A percentile compares a stretch with the other conserved stretches of the same genome.
Conservation (phyloP, 2,113 vertebrate species). For the Malurus cyaneus region DNA sequence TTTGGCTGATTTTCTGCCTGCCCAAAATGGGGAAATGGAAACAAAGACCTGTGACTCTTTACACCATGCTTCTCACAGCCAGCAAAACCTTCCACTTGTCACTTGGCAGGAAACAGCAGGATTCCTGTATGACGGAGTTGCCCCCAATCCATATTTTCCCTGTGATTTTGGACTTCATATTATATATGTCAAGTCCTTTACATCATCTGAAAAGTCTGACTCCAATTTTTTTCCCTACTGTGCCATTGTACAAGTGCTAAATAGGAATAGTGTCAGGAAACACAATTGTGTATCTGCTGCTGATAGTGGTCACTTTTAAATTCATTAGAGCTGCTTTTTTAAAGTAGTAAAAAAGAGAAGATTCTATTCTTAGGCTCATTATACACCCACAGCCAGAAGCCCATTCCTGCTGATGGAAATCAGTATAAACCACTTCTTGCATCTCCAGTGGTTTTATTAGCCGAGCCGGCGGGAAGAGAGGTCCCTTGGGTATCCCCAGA, state of each 20-base stretch:
- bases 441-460: neutral
- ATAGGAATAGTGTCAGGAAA: neutral
- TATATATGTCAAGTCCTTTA: neutral
- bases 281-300: neutral
- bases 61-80: neutral
- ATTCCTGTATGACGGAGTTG: fast-evolving
- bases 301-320: neutral
- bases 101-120: neutral
- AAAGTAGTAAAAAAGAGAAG: neutral
- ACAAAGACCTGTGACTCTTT: neutral
- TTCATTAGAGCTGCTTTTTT: neutral
- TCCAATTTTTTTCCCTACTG: neutral
- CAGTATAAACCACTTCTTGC: neutral
- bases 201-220: neutral
- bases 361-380: neutral
- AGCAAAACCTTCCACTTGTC: neutral
- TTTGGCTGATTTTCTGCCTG: neutral
- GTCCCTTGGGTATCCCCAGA: neutral
- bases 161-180: neutral
- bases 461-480: neutral
- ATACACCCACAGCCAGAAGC: neutral
- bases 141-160: neutral
- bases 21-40: neutral
- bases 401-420: neutral
- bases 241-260: neutral